phyloP scores from a whole-genome alignment of 2,797 vertebrate species.

The Myripristis murdjan region DNA sequence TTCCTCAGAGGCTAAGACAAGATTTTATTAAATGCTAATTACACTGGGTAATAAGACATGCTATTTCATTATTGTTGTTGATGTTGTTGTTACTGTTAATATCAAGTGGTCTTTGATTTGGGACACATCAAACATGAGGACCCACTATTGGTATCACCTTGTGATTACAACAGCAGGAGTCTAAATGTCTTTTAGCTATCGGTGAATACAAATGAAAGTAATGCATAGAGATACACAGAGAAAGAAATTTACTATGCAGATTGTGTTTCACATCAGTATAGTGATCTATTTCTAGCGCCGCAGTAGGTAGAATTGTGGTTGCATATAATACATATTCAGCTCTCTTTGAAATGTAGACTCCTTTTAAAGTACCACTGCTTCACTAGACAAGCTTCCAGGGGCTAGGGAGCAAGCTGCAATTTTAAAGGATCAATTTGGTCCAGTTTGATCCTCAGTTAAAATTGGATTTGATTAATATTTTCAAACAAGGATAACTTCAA shows the following conservation, averaged over 20 bases:
- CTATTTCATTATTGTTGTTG: no score
- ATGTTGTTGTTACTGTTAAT: no score
- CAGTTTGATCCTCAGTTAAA: slow-evolving; percentile 60
- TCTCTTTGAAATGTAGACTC: slow-evolving; percentile 58
- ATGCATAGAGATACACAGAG: not conserved
- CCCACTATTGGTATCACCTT: no score
- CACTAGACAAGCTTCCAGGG: slow-evolving; percentile 36
- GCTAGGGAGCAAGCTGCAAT: slow-evolving; percentile 23
- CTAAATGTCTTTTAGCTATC: not conserved
- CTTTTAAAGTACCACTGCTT: slow-evolving; percentile 41
- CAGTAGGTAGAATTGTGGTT: slow-evolving; percentile 36
- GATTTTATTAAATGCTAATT: not conserved
- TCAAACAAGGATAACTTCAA: slow-evolving; percentile 68
- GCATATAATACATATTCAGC: slow-evolving; percentile 44
- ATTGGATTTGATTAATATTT: slow-evolving; percentile 60
- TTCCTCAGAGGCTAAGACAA: not conserved
- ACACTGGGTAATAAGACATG: not conserved
- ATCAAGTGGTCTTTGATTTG: no score
- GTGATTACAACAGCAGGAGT: no score
- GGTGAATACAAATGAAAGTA: slow-evolving; percentile 10
- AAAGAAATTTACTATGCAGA: not conserved
- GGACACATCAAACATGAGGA: no score
- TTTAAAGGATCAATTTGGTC: slow-evolving; percentile 45
- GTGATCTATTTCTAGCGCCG: slow-evolving; percentile 6
- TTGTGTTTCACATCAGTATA: slow-evolving; percentile 17